Conservation (phyloP, 1,140 invertebrate species). For the Ceratina calcarata region DNA sequence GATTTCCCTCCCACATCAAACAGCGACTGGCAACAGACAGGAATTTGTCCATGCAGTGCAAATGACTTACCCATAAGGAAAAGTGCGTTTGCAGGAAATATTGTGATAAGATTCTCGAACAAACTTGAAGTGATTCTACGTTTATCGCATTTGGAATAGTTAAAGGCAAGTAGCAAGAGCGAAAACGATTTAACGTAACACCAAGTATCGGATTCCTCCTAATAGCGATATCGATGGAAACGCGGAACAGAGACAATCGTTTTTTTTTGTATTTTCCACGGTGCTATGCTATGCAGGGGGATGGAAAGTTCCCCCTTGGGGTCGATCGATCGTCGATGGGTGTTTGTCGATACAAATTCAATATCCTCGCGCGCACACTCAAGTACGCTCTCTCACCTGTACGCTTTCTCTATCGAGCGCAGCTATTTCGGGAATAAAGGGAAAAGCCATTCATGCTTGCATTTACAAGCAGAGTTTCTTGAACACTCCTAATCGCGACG, state of each 20-base stretch:
- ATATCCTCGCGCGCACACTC: slow-evolving; percentile 17
- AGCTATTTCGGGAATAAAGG: slow-evolving; percentile 52
- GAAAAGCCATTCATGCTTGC: slow-evolving; percentile 9
- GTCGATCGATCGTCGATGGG: slow-evolving; percentile 45
- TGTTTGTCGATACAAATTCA: slow-evolving; percentile 62
- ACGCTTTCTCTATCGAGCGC: not conserved
- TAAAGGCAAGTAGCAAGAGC: too few species aligned
- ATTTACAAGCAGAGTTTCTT: slow-evolving; percentile 9
- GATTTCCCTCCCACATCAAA: too few species aligned
- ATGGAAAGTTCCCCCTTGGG: slow-evolving; percentile 35
- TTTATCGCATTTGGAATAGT: not conserved
- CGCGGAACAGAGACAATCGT: slow-evolving; percentile 4
- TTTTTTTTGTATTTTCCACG: not conserved
- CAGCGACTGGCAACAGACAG: too few species aligned
- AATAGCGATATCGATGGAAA: slow-evolving; percentile 23
- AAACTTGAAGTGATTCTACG: too few species aligned
- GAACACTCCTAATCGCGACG: not conserved
- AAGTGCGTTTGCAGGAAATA: too few species aligned
- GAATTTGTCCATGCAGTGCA: too few species aligned
- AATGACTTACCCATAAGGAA: too few species aligned
- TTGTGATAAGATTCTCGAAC: too few species aligned
- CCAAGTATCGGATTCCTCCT: slow-evolving; percentile 14
- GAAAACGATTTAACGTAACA: slow-evolving; percentile 18
- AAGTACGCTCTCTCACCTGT: slow-evolving; percentile 18
- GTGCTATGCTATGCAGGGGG: not conserved